Evolutionary conservation across 2,888 invertebrate genomes (phyloP), one percentile per base, ranked within the genome.

Genomic region (Meganola albula): DNA sequence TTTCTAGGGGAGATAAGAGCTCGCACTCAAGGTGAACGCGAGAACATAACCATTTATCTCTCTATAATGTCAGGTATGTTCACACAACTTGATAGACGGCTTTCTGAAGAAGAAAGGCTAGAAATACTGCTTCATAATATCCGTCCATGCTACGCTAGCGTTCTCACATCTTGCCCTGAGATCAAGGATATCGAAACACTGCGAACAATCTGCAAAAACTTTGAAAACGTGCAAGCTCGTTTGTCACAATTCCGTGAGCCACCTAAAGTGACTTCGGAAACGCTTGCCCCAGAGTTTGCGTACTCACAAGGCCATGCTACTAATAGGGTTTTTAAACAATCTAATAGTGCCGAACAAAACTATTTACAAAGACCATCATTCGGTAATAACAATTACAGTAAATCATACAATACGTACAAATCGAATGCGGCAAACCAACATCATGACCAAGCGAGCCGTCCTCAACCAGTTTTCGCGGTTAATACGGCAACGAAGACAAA

Each of bases 51-150:
- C n/a, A 27, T 49, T 11, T 44, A 44, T 12, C 9, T 49, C 6
- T 27, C 48, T 2, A 43, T 48, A n/a, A 42, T 51, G 40, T 13
- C 28, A 6, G 44, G 41, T 3, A 29, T 47, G 31, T 46, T 50
- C 14, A 32, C 40, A 1, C 34, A 41, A 4, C 18, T 50, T 4
- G 12, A 4, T 1, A 42, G 38, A 16, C 20, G 22, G 8, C n/a
- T 37, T 3, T 13, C 30, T 2, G 44, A 50, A 12, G 21, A 31
- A 2, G 38, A 43, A 4, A 39, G 45, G 24, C 10, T 47, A 9
- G 41, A 50, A n/a, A 50, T 50, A 7, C 2, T 50, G 1, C 10
- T 43, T 6, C 40, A 40, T 18, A 44, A 44, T 9, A 44, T 44
- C n/a, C 32, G 40, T 4, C 44, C 44, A 1, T 37, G 34, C 10